phyloP scores from a whole-genome alignment of 2,113 vertebrate species.

The Symphodus melops region DNA sequence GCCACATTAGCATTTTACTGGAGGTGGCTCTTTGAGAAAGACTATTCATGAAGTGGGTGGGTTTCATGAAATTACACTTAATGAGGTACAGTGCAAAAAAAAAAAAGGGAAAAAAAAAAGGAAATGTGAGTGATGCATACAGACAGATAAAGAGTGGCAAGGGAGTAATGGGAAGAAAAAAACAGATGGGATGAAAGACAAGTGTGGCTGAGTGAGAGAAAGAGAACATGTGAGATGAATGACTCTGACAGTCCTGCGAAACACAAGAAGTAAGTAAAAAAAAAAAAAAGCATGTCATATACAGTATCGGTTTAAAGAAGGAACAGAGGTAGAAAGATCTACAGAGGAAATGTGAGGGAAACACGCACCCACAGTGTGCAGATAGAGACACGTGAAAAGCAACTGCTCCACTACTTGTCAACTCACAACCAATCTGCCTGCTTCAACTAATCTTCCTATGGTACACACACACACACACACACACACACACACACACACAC shows the following conservation, averaged over 20 bases:
- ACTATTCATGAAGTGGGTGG: constrained; percentile 50
- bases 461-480: background rate
- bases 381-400: background rate
- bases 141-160: background rate
- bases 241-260: background rate
- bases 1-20: constrained; percentile 71
- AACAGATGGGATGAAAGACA: background rate
- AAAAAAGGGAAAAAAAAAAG: constrained; percentile 24
- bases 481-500: constrained; percentile 20
- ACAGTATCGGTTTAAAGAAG: background rate
- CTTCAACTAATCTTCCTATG: constrained; percentile 1
- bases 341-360: background rate
- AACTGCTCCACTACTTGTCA: constrained; percentile 22
- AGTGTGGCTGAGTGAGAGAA: background rate
- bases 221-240: constrained; percentile 9
- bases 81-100: constrained; percentile 36
- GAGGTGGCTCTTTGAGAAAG: constrained; percentile 50
- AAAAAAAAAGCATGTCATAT: background rate
- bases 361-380: background rate
- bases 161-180: background rate
- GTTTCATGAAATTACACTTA: constrained; percentile 51
- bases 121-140: constrained; percentile 18
- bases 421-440: constrained; percentile 5
- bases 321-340: background rate
- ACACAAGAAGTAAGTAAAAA: background rate